These are phyloP conservation scores for Gisinianus flammeolus DNA, from an alignment of 2,888 invertebrate species.

Conservation along the genomic window DNA sequence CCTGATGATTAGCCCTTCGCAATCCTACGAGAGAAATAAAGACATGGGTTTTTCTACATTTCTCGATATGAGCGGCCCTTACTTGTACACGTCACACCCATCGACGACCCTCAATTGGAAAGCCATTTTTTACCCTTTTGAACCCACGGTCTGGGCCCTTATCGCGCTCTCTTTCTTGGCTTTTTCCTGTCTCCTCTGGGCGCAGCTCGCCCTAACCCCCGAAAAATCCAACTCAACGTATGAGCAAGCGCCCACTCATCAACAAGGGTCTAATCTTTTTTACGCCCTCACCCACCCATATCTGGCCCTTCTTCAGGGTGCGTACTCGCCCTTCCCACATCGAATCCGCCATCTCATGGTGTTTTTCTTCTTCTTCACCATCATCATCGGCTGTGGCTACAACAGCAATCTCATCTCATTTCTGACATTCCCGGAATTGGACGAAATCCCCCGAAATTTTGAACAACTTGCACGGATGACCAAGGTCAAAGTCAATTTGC, in stretches of 20 bases:
- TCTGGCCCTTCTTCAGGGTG: not conserved
- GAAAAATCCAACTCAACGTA: not conserved
- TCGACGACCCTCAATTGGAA: constrained; percentile 14
- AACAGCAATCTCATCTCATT: constrained; percentile 34
- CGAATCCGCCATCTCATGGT: not conserved
- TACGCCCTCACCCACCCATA: not conserved
- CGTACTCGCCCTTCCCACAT: not conserved
- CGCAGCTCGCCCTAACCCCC: not conserved
- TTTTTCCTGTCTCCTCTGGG: not conserved
- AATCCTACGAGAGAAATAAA: not conserved
- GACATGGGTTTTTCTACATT: constrained; percentile 7
- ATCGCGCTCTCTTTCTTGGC: not conserved
- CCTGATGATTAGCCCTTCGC: not conserved
- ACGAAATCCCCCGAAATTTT: not conserved
- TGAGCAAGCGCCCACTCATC: not conserved
- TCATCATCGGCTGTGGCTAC: constrained; percentile 18
- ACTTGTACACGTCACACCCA: constrained; percentile 21
- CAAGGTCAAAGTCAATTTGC: not conserved
- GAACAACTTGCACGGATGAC: not conserved
- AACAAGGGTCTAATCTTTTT: not conserved
- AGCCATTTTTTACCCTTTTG: constrained; percentile 30
- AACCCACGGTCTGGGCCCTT: constrained; percentile 10
- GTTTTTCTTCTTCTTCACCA: constrained; percentile 3
- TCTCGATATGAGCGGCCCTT: not conserved
- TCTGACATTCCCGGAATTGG: constrained; percentile 23